Base-by-base conservation (phyloP, 2,888 invertebrate species). In the Prostheceraeus crozeri region DNA sequence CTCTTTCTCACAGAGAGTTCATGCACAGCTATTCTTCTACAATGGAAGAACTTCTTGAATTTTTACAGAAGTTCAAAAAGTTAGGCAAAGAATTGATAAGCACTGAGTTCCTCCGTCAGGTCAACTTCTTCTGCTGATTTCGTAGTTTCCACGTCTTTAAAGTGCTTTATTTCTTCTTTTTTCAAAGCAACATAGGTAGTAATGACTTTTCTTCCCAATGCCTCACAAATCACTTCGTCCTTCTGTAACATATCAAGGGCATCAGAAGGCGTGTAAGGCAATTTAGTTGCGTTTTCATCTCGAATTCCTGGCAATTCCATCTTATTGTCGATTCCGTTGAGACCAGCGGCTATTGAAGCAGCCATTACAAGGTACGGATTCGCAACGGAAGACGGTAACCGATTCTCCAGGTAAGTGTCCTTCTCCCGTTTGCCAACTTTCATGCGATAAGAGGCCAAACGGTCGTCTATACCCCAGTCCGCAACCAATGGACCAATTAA, bases 321-420 rank as follows among this genome's bases (percentile, higher is more conserved):
- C 21, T 57, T 53, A 3, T 40, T 53, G 14, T 23, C 4, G 3
- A 53, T 23, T 11, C 66, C 66, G 35, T 66, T 64, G 16, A 68
- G 45, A 4, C 68, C 68, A 11, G 67, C 66, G 11, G 67, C 65
- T 25, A 68, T 35, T 10, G 67, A 62, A 14, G 62, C 61, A 1
- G 67, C 67, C 27, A 65, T 62, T 6, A 60, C 27, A 14, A 68
- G 60, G 40, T 68, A 65, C 1, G 66, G 67, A 35, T 66, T 67
- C 31, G 60, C 30, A 19, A 65, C 62, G 4, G 64, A 66, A 53
- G 67, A 67, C 8, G 65, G 63, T 23, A 66, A 21, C 10, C 68
- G 60, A 52, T 66, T 63, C 52, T 68, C 68, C n/a, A 68, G 48
- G 31, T 60, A 60, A 10, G 57, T 60, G n/a, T 27, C 27, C n/a